phyloP scores from a whole-genome alignment of 2,888 invertebrate species.

The Phanerotoma sp. region DNA sequence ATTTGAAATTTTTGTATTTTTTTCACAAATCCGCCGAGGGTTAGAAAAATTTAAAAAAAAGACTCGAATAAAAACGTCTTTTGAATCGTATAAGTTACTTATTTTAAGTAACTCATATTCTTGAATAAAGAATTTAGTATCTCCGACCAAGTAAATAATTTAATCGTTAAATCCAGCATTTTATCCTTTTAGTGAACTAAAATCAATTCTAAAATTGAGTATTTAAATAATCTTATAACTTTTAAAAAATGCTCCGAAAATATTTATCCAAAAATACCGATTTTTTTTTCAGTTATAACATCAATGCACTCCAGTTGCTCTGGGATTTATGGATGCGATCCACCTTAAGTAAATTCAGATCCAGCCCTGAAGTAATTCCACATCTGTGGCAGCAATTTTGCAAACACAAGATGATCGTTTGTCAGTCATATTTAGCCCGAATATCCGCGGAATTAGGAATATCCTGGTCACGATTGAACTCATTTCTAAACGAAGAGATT shows the following conservation, averaged over 20 bases:
- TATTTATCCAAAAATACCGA: no score
- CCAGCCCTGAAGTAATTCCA: conserved; percentile 12
- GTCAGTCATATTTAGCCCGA: conserved; percentile 39
- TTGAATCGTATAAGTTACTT: no score
- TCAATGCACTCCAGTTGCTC: conserved; percentile 39
- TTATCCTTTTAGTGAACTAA: no score
- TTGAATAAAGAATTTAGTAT: no score
- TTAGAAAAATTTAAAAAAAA: neutral
- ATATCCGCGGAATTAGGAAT: conserved; percentile 33
- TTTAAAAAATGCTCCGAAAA: no score
- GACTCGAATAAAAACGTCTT: neutral
- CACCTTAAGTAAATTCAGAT: conserved; percentile 33
- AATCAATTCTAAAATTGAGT: no score
- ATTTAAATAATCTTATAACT: no score
- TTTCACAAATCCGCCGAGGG: no score
- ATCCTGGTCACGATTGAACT: conserved; percentile 13
- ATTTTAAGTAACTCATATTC: no score
- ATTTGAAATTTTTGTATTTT: no score
- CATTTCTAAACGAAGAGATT: conserved; percentile 10
- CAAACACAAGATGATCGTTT: conserved; percentile 27
- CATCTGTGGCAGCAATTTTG: conserved; percentile 32
- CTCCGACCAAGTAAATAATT: no score
- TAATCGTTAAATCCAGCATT: no score
- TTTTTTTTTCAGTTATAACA: conserved; percentile 1
- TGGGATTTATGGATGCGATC: conserved; percentile 49